Base-by-base conservation (phyloP, 2,113 vertebrate species). In the Calidris pygmaea region DNA sequence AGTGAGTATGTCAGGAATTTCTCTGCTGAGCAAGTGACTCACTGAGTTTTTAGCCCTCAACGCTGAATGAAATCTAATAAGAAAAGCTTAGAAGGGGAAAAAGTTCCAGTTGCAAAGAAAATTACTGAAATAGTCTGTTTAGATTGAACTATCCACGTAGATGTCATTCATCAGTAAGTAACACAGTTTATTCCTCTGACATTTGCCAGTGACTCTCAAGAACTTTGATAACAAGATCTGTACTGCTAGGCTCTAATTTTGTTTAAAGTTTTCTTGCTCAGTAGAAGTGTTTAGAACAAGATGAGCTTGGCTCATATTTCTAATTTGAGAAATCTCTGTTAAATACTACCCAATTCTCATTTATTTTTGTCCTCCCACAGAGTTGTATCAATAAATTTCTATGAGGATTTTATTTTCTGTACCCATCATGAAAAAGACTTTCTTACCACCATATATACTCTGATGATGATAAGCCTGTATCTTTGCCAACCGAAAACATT, bases 181-280 rank as follows among this genome's bases (percentile, higher is more conserved):
- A 95, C 50, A n/a, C 47, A 93, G 65, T 94, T 82, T 73, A 70
- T 80, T 90, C 47, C 71, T 66, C 81, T 94, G 87, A 89, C 71
- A 62, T 89, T 91, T 62, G 7, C 77, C 48, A 83, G 48, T 73
- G 50, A 74, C 35, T 87, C 89, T 95, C 43, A 43, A 89, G 74
- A 89, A 32, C 19, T 3, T 65, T 70, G 58, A 85, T 85, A 91
- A 73, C 45, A 73, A 92, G 60, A 45, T 62, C 71, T 83, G 37
- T 47, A 47, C 37, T 83, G 32, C 50, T 45, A 85, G 63, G 27
- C 26, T 75, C 50, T 87, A 59, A 66, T 34, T 89, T 53, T 90
- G n/a, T 68, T 90, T 80, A 45, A 89, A 82, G 37, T 90, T 83
- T 80, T 22, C n/a, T 37, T 75, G 23, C 39, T 79, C 58, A 43